Percentiles rank a stretch among this genome's conserved stretches.
phyloP scores from a whole-genome alignment of 1,140 invertebrate species.

The Varroa destructor region DNA sequence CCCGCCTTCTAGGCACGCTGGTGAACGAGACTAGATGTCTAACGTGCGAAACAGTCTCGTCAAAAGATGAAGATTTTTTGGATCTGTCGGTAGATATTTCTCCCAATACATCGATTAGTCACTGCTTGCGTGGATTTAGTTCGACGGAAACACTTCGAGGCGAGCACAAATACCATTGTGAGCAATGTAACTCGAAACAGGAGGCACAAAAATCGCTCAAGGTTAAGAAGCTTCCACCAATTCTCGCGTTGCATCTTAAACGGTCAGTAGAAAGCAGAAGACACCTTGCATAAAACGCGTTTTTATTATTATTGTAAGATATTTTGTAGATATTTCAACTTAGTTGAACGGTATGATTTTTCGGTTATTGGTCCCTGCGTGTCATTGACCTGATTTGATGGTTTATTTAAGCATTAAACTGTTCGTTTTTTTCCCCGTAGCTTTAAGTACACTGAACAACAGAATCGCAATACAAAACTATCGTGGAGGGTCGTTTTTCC shows the following conservation, averaged over 20 bases:
- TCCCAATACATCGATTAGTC: constrained; percentile 97
- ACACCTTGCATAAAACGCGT: too few relatives aligned
- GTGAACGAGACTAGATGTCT: constrained; percentile 98
- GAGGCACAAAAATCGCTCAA: constrained; percentile 88
- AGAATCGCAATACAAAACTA: constrained; percentile 95
- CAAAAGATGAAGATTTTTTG: constrained; percentile 96
- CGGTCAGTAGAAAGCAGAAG: constrained; percentile 40
- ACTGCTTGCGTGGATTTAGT: constrained; percentile 92
- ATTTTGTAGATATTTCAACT: too few relatives aligned
- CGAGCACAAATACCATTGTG: constrained; percentile 99
- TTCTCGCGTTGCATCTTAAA: constrained; percentile 92
- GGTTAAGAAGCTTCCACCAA: constrained; percentile 94
- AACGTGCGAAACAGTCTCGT: constrained; percentile 77
- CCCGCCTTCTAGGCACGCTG: constrained; percentile 49
- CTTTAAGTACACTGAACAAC: constrained; percentile 98
- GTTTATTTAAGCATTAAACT: not conserved
- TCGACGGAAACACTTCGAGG: constrained; percentile 97
- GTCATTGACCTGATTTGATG: not conserved
- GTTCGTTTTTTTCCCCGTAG: constrained; percentile 13
- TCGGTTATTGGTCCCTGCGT: too few relatives aligned
- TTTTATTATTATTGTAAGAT: too few relatives aligned
- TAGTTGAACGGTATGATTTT: too few relatives aligned
- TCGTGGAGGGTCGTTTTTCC: constrained; percentile 98
- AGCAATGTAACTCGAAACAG: constrained; percentile 97
- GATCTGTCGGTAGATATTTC: constrained; percentile 98